Evolutionary conservation across 2,888 invertebrate species (phyloP), one percentile per base, ranked within the genome.

Genomic region (Xestia c-nigrum): DNA sequence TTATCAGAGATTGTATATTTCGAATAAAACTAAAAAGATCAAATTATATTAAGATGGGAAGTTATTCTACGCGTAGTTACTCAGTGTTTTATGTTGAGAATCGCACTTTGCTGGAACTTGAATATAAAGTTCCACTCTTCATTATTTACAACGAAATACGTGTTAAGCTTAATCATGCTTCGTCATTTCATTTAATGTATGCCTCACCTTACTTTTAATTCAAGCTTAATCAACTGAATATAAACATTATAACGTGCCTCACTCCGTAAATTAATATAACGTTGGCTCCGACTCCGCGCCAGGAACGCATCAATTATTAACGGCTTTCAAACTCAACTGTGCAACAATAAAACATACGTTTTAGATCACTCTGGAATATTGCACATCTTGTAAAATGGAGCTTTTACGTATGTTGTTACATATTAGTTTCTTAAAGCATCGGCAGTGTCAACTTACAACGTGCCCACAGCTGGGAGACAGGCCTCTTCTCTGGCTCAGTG

Each of bases 151-250:
- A 55, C n/a, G 38, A 16, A 3, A 31, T 12, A 57, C 9, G 40
- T 24, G 72, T 74, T 40, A 1, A 12, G 43, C 21, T 16, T 16
- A 16, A 21, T 67, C 21, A 24, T 71, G 74, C 14, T 21, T 52
- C 21, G 46, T 77, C 21, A 67, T 77, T 40, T 64, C 46, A n/a
- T 55, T 79, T 47, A 7, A 72, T 61, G 0, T 16, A 40, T 47
- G 24, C n/a, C 24, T 21, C 24, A 61, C 59, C 46, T 66, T 50
- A 59, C 24, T 71, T 52, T 38, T 21, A 38, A 67, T 46, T 50
- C 12, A 38, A 46, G 24, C 67, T 38, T 75, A 31, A 57, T 66
- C 61, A 38, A 31, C 31, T 50, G 3, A 43, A 14, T 24, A 19
- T 10, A 55, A 63, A 55, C 14, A 43, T 57, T 66, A 19, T 40